A percentile compares a stretch with the other conserved stretches of the same genome.
phyloP scores from a whole-genome alignment of 37 sponge, comb jelly and placozoan species.

The Spongia lamella region DNA sequence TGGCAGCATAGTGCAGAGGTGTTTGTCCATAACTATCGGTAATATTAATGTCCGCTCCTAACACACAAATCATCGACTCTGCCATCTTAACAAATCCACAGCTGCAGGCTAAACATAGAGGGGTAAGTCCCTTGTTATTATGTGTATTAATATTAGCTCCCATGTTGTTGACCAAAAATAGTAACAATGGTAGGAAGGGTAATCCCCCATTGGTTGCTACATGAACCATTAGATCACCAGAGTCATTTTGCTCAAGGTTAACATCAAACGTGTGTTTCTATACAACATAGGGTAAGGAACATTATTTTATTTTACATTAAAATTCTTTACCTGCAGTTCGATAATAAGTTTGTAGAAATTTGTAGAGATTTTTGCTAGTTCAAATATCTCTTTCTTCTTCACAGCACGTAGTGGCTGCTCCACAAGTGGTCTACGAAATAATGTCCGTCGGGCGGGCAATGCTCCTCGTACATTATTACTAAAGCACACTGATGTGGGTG shows the following conservation, averaged over 20 bases:
- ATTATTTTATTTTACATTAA: too few relatives aligned
- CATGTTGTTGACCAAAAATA: conserved; percentile 31
- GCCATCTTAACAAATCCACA: conserved; percentile 46
- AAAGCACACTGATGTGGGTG: conserved; percentile 60
- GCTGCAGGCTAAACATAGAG: conserved; percentile 51
- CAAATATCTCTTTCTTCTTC: conserved; percentile 37
- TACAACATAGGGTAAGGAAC: not conserved
- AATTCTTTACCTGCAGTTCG: conserved; percentile 58
- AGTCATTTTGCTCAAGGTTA: conserved; percentile 38
- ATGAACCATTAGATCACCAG: conserved; percentile 69
- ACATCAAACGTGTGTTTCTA: conserved; percentile 59
- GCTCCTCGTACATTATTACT: not conserved
- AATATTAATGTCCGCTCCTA: conserved; percentile 52
- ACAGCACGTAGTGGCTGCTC: conserved; percentile 12
- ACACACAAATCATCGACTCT: conserved; percentile 76
- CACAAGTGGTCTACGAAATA: not conserved
- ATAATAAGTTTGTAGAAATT: conserved; percentile 53
- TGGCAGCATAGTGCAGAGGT: conserved; percentile 65
- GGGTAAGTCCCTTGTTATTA: conserved; percentile 48
- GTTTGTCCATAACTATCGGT: conserved; percentile 8
- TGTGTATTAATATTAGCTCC: conserved; percentile 36
- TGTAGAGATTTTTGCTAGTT: conserved; percentile 35
- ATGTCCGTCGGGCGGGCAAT: conserved; percentile 5
- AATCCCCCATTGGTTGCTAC: conserved; percentile 52
- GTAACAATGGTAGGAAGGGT: conserved; percentile 55